These are phyloP conservation scores for Aptenodytes forsteri DNA, from an alignment of 2,113 vertebrate genomes.

Conservation along the genomic window DNA sequence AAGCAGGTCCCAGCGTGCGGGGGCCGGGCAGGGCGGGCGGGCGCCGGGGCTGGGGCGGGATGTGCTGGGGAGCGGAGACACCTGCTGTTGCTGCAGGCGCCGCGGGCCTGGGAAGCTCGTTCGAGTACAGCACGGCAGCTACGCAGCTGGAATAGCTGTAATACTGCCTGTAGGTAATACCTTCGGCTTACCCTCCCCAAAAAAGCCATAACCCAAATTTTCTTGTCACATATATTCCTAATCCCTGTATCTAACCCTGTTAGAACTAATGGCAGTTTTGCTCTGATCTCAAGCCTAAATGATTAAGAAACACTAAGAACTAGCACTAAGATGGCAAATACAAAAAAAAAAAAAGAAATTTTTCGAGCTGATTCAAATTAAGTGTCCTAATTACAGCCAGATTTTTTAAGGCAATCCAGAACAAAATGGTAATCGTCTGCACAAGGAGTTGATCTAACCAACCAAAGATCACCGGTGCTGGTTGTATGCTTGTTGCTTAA, in stretches of 20 bases:
- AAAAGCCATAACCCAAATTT: not conserved
- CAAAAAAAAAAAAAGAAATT: not conserved
- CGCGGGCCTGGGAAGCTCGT: fast-evolving
- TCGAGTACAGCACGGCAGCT: too few species aligned
- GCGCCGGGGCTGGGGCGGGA: not conserved
- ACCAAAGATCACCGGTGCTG: not conserved
- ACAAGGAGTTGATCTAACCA: not conserved
- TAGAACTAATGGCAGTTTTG: not conserved
- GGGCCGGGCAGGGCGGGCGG: not conserved
- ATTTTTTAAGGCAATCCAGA: not conserved
- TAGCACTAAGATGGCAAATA: not conserved
- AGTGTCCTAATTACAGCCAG: not conserved
- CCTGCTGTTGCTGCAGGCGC: not conserved
- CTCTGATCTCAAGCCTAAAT: not conserved
- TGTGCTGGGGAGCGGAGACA: not conserved
- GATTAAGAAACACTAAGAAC: not conserved
- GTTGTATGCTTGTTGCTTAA: not conserved
- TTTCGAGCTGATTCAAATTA: not conserved
- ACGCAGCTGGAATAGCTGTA: not conserved
- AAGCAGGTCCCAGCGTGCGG: too few species aligned
- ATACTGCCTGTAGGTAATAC: fast-evolving
- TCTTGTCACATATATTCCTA: not conserved
- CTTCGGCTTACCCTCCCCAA: not conserved
- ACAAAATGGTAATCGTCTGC: not conserved
- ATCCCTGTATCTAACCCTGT: fast-evolving